Conservation (phyloP, 1,140 invertebrate species). For the Agrypnia vestita region DNA sequence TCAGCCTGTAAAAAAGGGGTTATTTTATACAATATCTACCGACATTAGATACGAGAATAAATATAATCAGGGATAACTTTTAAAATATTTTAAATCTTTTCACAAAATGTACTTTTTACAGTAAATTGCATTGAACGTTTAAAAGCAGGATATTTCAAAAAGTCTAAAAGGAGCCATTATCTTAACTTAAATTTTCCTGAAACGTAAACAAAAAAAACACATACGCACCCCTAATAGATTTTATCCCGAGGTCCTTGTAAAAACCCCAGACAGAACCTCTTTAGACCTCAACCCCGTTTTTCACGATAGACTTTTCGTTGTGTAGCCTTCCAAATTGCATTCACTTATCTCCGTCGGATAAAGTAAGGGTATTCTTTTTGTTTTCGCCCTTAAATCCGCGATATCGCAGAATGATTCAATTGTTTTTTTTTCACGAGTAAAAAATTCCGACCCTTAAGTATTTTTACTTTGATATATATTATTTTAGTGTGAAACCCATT, state of each 20-base stretch:
- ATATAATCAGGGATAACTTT: too few species aligned
- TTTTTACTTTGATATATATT: conserved; percentile 1
- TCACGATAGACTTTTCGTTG: conserved; percentile 3
- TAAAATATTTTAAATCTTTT: too few species aligned
- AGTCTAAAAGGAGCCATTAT: not conserved
- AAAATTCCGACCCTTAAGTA: not conserved
- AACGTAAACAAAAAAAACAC: not conserved
- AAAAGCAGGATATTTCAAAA: not conserved
- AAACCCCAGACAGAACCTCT: conserved; percentile 10
- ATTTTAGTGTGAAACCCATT: conserved; percentile 16
- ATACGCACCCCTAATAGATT: conserved; percentile 18
- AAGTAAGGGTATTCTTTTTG: conserved; percentile 1
- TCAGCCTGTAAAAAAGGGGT: too few species aligned
- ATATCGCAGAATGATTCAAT: conserved; percentile 11
- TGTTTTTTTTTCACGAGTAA: conserved; percentile 5
- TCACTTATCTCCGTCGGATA: not conserved
- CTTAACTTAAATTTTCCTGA: not conserved
- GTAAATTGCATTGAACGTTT: too few species aligned
- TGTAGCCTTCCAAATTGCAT: conserved; percentile 11
- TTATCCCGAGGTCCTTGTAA: not conserved
- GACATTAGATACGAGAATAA: too few species aligned
- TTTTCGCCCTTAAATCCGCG: conserved; percentile 3
- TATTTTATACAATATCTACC: too few species aligned
- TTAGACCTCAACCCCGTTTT: not conserved
- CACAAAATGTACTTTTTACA: too few species aligned